Conservation (phyloP, 2,888 invertebrate genomes). For the Pseudanteris insignis region DNA sequence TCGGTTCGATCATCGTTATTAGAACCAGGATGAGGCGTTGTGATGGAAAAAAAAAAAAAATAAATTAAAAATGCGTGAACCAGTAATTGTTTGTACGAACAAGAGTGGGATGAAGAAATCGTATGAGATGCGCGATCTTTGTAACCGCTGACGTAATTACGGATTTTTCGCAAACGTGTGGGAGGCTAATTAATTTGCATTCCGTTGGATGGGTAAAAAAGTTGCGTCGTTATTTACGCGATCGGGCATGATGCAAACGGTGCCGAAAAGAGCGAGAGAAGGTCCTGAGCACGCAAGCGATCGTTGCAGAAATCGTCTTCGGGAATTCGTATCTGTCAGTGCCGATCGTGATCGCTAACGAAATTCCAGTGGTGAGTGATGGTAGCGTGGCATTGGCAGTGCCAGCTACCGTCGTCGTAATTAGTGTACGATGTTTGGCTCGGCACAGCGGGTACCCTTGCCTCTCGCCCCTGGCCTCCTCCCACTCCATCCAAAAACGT, state of each 20-base stretch:
- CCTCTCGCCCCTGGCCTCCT: conserved; percentile 6
- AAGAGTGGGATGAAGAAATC: no score
- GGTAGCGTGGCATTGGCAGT: no score
- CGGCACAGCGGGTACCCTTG: no score
- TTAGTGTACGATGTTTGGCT: conserved; percentile 49
- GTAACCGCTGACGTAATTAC: conserved; percentile 8
- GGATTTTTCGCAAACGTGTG: conserved; percentile 11
- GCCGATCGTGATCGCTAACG: conserved; percentile 39
- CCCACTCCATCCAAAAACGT: conserved; percentile 6
- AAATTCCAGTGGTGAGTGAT: conserved; percentile 47
- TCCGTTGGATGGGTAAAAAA: background rate
- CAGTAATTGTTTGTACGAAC: no score
- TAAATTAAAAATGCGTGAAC: no score
- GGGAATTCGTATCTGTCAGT: conserved; percentile 29
- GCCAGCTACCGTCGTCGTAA: conserved; percentile 56
- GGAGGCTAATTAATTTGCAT: conserved; percentile 26
- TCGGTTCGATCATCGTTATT: conserved; percentile 1
- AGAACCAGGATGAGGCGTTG: background rate
- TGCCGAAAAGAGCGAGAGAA: background rate
- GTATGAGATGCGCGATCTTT: no score
- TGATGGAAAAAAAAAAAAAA: no score
- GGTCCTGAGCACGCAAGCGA: conserved; percentile 4
- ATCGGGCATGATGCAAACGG: conserved; percentile 9
- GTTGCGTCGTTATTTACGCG: conserved; percentile 9
- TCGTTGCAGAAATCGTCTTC: conserved; percentile 13